These are phyloP conservation scores for Kryptolebias ocellatus DNA, from an alignment of 2,797 vertebrate genomes.

Conservation along the genomic window DNA sequence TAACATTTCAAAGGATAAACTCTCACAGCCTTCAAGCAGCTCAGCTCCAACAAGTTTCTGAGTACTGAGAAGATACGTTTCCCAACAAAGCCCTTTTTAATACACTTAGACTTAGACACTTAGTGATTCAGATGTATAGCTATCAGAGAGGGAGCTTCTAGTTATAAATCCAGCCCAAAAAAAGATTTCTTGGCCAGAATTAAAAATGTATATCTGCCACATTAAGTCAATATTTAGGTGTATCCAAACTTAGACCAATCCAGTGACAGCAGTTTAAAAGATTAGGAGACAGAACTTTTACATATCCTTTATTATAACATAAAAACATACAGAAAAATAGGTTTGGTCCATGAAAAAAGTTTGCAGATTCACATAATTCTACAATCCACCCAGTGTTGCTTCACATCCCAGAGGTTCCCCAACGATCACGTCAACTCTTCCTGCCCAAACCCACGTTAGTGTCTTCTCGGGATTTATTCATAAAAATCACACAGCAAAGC, in stretches of 20 bases:
- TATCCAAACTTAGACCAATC: background rate
- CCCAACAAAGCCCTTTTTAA: no score
- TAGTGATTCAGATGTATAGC: no score
- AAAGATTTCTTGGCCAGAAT: no score
- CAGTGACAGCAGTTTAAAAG: background rate
- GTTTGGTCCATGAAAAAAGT: slow-evolving; percentile 85
- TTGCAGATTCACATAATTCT: slow-evolving; percentile 71
- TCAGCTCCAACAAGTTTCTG: background rate
- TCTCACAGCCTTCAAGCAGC: no score
- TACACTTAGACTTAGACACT: no score
- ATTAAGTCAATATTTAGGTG: background rate
- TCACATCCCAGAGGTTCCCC: slow-evolving; percentile 34
- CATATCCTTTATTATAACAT: slow-evolving; percentile 95
- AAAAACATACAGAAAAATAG: slow-evolving; percentile 88
- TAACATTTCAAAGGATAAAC: slow-evolving; percentile 1
- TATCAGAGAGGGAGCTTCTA: no score
- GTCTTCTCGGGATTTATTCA: slow-evolving; percentile 60
- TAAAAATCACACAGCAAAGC: slow-evolving; percentile 41
- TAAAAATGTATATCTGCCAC: no score
- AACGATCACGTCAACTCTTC: slow-evolving; percentile 8
- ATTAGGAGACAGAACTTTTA: slow-evolving; percentile 49
- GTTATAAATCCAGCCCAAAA: no score
- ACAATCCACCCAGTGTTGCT: slow-evolving; percentile 41
- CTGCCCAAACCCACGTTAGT: slow-evolving; percentile 64
- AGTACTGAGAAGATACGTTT: background rate